A percentile compares a stretch with the other conserved stretches of the same genome.
These are phyloP conservation scores for Bembecia ichneumoniformis DNA, from an alignment of 2,888 invertebrate genomes.

Conservation along the genomic window DNA sequence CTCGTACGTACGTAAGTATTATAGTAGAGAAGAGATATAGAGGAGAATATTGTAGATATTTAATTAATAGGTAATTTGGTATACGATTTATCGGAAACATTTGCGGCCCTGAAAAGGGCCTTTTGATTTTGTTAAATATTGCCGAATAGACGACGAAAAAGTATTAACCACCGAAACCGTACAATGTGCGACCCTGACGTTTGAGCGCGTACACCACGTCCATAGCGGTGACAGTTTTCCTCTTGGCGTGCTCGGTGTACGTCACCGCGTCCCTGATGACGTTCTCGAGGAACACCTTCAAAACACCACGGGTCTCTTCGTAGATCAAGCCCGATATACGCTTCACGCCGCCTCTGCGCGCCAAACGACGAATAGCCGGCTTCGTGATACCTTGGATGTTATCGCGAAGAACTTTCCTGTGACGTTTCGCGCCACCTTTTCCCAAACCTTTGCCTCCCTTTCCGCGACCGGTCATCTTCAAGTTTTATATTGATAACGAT, in stretches of 20 bases:
- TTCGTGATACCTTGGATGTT: constrained; percentile 87
- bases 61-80: too few species aligned
- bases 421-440: constrained; percentile 86
- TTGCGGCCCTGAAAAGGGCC: constrained; percentile 43
- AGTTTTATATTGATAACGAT: neutral
- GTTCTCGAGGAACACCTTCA: constrained; percentile 87
- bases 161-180: constrained; percentile 81
- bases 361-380: constrained; percentile 82
- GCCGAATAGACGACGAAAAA: neutral
- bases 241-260: constrained; percentile 89
- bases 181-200: constrained; percentile 84
- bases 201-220: constrained; percentile 90
- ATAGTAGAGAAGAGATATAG: too few species aligned
- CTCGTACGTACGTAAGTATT: too few species aligned
- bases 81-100: neutral
- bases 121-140: neutral
- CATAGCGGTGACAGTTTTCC: constrained; percentile 91
- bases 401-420: constrained; percentile 84
- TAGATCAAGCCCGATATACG: constrained; percentile 83
- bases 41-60: too few species aligned
- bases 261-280: constrained; percentile 88
- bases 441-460: constrained; percentile 85
- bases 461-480: constrained; percentile 81
- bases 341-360: constrained; percentile 79
- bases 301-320: constrained; percentile 83